Evolutionary conservation across 2,113 vertebrate genomes (phyloP), one percentile per base, ranked within the genome.

Genomic region (Alosa alosa): DNA sequence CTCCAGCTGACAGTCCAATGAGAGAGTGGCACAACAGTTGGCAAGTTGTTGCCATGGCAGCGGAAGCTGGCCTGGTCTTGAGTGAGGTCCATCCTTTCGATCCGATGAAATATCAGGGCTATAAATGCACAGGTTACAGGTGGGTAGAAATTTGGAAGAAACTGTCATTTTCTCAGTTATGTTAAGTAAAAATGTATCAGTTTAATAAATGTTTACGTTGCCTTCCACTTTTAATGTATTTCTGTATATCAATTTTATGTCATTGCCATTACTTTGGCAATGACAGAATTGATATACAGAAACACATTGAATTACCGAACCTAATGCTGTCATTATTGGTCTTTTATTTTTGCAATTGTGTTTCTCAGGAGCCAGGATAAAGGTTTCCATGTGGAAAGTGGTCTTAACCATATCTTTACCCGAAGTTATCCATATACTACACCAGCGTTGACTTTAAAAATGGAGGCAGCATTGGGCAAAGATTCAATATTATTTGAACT

Each of bases 1-100:
- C 98, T 3, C 97, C 96, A 3, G 96, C 88, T 0, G 98, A 99
- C 89, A 95, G 92, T 20, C 97, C 96, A 0, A 90, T 87, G 89
- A 96, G 98, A 86, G 97, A 97, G 85, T 98, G 98, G 97, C 97
- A 99, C 92, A 99, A 99, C 94, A 99, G 98, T 91, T 99, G 98
- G 98, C 98, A 99, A 92, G 94, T 96, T 17, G 96, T 95, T 86
- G 95, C 97, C 15, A 95, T 98, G 97, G 98, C 98, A 84, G 96
- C 98, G 0, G 94, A 92, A 50, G 97, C 97, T 0, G 94, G 96
- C 0, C 95, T 98, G 9, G 90, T 99, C 92, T 90, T 99, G 81
- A 97, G 94, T 55, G 57, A 94, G 0, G 90, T 99, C 82, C 93
- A 68, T 75, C 95, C 95, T 10, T 99, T 99, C 84, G 90, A 90